Percentiles rank a stretch among this genome's conserved stretches.
Evolutionary conservation across 2,113 vertebrate genomes (phyloP).

Genomic region (Corydoras maculifer): DNA sequence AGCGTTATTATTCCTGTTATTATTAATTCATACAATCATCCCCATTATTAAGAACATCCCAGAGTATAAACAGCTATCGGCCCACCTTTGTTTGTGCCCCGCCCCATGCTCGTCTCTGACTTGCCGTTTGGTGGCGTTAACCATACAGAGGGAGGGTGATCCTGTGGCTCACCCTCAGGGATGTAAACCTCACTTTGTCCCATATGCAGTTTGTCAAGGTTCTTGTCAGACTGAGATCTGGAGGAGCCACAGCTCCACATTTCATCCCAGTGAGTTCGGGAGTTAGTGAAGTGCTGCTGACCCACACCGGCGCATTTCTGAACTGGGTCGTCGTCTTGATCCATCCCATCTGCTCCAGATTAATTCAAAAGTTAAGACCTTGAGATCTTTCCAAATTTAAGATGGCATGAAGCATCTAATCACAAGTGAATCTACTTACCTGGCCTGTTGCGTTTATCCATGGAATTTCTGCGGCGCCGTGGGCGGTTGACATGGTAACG

Average conservation of each 20-base stretch:
- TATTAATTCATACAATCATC: no score
- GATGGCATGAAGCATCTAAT: no score
- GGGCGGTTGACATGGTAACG: conserved; percentile 55
- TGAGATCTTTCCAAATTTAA: no score
- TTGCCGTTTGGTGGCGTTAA: conserved; percentile 51
- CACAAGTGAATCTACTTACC: conserved; percentile 62
- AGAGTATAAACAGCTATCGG: neutral
- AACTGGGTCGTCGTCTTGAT: conserved; percentile 65
- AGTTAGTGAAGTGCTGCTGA: conserved; percentile 49
- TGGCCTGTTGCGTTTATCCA: conserved; percentile 69
- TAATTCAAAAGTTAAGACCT: neutral
- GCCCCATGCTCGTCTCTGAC: conserved; percentile 40
- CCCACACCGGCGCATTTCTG: conserved; percentile 59
- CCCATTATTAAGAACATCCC: no score
- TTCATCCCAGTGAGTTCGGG: conserved; percentile 63
- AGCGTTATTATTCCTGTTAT: no score
- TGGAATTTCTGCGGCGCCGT: conserved; percentile 58
- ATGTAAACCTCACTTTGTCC: conserved; percentile 52
- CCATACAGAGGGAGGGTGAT: conserved; percentile 59
- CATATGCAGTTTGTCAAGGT: conserved; percentile 55
- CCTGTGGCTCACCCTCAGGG: conserved; percentile 48
- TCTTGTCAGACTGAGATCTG: conserved; percentile 70
- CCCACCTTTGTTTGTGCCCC: conserved; percentile 45
- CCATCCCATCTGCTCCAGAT: conserved; percentile 61
- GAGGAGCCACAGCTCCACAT: conserved; percentile 69